Conservation (phyloP, 2,797 vertebrate genomes). For the Graptemys geographica region DNA sequence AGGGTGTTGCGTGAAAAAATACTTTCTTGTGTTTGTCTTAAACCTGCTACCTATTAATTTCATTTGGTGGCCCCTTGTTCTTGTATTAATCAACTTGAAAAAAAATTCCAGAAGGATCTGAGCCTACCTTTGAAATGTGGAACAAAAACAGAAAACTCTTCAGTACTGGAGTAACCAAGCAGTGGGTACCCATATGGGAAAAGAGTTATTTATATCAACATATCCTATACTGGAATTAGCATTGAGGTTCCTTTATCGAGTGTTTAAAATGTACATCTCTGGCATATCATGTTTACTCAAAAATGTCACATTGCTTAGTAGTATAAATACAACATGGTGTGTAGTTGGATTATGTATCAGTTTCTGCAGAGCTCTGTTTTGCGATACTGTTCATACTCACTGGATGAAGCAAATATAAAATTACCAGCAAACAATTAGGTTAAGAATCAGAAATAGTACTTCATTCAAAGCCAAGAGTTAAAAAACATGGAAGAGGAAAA, state of each 20-base stretch:
- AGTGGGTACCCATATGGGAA: neutral
- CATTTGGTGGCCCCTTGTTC: too few species aligned
- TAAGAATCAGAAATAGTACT: neutral
- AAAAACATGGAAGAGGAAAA: neutral
- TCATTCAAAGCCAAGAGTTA: neutral
- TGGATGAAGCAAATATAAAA: neutral
- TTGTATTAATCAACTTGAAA: conserved; percentile 7
- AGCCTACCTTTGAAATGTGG: neutral
- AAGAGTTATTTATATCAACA: neutral
- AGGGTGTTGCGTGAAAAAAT: too few species aligned
- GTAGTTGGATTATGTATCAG: neutral
- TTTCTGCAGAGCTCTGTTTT: neutral
- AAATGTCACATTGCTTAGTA: neutral
- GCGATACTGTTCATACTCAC: neutral
- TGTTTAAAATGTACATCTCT: neutral
- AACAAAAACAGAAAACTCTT: neutral
- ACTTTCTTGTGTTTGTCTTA: too few species aligned
- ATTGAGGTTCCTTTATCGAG: neutral
- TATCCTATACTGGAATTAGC: neutral
- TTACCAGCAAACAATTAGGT: neutral
- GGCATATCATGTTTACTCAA: neutral
- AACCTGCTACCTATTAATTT: too few species aligned
- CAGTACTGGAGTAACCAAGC: neutral
- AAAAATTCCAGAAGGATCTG: neutral
- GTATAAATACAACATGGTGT: neutral